Evolutionary conservation across 2,797 vertebrate species (phyloP).

Genomic region (Falco peregrinus): DNA sequence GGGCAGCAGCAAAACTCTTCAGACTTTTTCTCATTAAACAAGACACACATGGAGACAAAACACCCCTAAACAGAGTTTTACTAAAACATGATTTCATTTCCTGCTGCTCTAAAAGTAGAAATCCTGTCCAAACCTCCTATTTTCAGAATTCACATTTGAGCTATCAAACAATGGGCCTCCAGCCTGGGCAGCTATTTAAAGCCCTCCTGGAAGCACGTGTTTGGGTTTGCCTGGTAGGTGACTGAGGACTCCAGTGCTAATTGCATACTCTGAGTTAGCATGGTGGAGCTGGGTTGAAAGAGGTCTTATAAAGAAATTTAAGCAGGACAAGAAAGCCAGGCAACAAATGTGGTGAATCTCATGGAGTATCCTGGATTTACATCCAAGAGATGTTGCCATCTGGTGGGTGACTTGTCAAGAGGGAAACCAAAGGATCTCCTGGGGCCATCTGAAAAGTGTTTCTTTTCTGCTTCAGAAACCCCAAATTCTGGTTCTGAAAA

Average conservation of each 20-base stretch:
- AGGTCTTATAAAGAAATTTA: neutral
- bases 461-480: neutral
- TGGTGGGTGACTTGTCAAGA: neutral
- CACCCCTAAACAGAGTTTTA: conserved; percentile 58
- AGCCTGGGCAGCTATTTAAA: conserved; percentile 62
- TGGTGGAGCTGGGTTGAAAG: neutral
- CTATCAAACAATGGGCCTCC: conserved; percentile 62
- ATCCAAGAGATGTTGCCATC: neutral
- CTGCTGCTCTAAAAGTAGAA: conserved; percentile 71
- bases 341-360: neutral
- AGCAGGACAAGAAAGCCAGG: neutral
- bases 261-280: neutral
- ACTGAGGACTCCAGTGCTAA: neutral
- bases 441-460: neutral
- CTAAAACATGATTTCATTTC: conserved; percentile 77
- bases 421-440: neutral
- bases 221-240: conserved; percentile 22
- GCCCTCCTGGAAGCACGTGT: conserved; percentile 15
- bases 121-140: conserved; percentile 66
- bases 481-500: neutral
- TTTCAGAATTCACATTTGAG: conserved; percentile 44
- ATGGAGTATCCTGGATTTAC: neutral
- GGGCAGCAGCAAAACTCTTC: neutral
- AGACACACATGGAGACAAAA: conserved; percentile 63
- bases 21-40: neutral